A percentile compares a stretch with the other conserved stretches of the same genome.
Evolutionary conservation across 2,113 vertebrate species (phyloP).

Genomic region (Oncorhynchus kisutch): DNA sequence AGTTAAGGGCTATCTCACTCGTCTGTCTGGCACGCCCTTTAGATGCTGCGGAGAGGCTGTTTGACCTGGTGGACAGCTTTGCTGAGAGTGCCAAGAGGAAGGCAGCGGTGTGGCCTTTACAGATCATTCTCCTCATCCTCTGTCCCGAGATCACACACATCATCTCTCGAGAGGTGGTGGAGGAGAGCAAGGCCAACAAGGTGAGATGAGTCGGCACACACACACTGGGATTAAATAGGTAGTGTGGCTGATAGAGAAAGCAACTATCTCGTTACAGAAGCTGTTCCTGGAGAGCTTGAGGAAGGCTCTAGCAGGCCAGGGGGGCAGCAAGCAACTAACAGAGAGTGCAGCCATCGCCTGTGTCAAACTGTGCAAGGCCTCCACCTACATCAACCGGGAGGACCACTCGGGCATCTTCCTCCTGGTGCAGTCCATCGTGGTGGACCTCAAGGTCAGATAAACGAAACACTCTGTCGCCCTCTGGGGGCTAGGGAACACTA

Average conservation of each 20-base stretch:
- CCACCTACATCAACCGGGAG: conserved; percentile 98
- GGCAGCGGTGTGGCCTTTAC: conserved; percentile 96
- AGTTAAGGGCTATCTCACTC: too few relatives aligned
- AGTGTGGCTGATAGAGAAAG: not conserved
- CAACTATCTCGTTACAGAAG: conserved; percentile 75
- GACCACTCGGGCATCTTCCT: conserved; percentile 97
- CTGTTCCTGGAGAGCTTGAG: conserved; percentile 92
- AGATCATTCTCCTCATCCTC: conserved; percentile 96
- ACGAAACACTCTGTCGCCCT: too few relatives aligned
- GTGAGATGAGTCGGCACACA: conserved; percentile 54
- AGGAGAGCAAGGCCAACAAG: conserved; percentile 96
- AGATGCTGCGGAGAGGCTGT: conserved; percentile 97
- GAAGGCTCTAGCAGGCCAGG: conserved; percentile 89
- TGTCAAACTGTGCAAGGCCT: conserved; percentile 97
- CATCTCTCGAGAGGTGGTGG: conserved; percentile 91
- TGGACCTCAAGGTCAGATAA: conserved; percentile 90
- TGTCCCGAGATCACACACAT: conserved; percentile 96
- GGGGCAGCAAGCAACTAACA: conserved; percentile 90
- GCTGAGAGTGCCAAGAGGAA: conserved; percentile 97
- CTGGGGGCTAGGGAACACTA: too few relatives aligned
- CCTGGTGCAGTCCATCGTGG: conserved; percentile 94
- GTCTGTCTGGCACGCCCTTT: not conserved
- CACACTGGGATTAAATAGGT: not conserved
- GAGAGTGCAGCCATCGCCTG: conserved; percentile 96
- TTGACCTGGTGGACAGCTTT: conserved; percentile 96